A percentile compares a stretch with the other conserved stretches of the same genome.
phyloP scores from a whole-genome alignment of 1,140 invertebrate species.

The Camponotus floridanus region DNA sequence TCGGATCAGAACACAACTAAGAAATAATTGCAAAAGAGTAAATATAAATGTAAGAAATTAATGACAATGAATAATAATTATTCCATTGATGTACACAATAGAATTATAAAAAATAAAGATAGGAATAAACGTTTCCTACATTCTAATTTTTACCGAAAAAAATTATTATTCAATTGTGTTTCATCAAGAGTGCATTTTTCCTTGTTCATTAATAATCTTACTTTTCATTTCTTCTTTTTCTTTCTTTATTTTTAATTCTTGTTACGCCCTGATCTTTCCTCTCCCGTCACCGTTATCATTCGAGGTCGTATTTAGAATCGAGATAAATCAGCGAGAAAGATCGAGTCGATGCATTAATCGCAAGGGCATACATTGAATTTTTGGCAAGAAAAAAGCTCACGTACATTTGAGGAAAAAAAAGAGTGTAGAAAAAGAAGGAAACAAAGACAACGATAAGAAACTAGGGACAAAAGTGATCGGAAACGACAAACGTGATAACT shows the following conservation, averaged over 20 bases:
- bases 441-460: constrained; percentile 20
- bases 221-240: background rate
- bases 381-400: constrained; percentile 20
- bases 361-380: constrained; percentile 3
- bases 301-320: constrained; percentile 56
- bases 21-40: background rate
- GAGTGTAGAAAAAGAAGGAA: constrained; percentile 31
- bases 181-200: background rate
- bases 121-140: background rate
- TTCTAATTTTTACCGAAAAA: background rate
- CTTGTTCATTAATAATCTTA: background rate
- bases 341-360: constrained; percentile 3
- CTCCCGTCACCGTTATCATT: background rate
- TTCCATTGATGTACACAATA: background rate
- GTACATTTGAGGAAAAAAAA: constrained; percentile 28
- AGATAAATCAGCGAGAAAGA: constrained; percentile 18
- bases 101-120: constrained; percentile 8
- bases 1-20: constrained; percentile 17
- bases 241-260: background rate
- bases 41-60: background rate
- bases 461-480: constrained; percentile 51
- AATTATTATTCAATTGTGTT: constrained; percentile 5
- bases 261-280: background rate
- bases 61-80: background rate
- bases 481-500: constrained; percentile 68